phyloP scores from a whole-genome alignment of 2,888 invertebrate species.

The Lampropteryx suffumata region DNA sequence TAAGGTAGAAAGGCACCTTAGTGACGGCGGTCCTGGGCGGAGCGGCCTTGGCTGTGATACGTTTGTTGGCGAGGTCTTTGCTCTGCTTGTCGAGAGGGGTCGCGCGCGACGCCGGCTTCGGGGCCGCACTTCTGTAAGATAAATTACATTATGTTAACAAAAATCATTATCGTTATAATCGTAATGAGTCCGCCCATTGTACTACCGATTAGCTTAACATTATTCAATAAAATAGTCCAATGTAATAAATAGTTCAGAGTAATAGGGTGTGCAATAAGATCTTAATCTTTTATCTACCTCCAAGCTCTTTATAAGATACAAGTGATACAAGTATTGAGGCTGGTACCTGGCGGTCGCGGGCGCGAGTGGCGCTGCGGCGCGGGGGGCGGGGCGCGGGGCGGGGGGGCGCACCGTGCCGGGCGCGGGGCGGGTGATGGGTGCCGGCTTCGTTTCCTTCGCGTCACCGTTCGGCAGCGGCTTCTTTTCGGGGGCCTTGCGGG shows the following conservation, averaged over 20 bases:
- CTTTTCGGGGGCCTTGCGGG: slow-evolving; percentile 62
- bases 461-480: slow-evolving; percentile 83
- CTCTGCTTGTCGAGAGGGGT: slow-evolving; percentile 81
- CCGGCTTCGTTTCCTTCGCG: slow-evolving; percentile 56
- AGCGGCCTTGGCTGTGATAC: slow-evolving; percentile 81
- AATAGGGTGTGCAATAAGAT: no score
- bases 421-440: slow-evolving; percentile 30
- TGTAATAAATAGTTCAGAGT: no score
- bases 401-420: slow-evolving; percentile 36
- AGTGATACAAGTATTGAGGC: no score
- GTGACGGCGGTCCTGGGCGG: slow-evolving; percentile 65
- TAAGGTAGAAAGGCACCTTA: slow-evolving; percentile 50
- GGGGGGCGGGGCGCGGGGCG: slow-evolving; percentile 38
- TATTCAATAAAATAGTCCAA: no score
- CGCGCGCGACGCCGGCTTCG: slow-evolving; percentile 48
- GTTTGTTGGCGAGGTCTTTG: slow-evolving; percentile 88
- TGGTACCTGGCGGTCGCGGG: slow-evolving; percentile 34
- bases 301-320: no score
- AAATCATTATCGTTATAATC: no score
- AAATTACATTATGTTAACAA: no score
- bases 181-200: no score
- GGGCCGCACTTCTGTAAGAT: slow-evolving; percentile 47
- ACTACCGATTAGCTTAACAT: no score
- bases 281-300: no score
- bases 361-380: slow-evolving; percentile 42